These are phyloP conservation scores for Andrena cerasifolii DNA, from an alignment of 1,140 invertebrate species.

Conservation along the genomic window DNA sequence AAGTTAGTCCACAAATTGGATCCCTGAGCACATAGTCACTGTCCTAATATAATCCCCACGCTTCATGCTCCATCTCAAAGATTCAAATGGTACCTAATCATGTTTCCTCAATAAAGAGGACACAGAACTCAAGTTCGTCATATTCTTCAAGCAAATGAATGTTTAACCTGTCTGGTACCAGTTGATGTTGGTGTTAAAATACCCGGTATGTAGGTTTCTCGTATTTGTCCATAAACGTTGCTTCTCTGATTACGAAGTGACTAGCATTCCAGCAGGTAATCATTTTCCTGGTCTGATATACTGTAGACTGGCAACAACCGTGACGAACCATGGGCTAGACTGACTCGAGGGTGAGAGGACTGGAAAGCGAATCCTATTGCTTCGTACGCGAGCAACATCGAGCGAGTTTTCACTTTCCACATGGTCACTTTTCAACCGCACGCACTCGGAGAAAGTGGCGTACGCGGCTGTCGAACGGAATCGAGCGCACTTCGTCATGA, in stretches of 20 bases:
- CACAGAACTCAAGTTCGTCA: too few species aligned
- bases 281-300: neutral
- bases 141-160: too few species aligned
- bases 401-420: conserved; percentile 73
- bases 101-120: too few species aligned
- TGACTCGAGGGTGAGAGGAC: neutral
- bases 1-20: too few species aligned
- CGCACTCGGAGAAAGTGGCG: conserved; percentile 67
- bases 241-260: neutral
- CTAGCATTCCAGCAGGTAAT: neutral
- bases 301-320: neutral
- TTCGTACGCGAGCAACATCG: too few species aligned
- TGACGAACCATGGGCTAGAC: too few species aligned
- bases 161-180: too few species aligned
- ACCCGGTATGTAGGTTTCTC: neutral
- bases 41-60: too few species aligned
- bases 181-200: too few species aligned
- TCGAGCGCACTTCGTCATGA: neutral
- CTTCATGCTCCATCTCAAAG: too few species aligned
- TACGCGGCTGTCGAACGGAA: neutral
- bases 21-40: too few species aligned
- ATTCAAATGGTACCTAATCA: too few species aligned
- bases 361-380: neutral
- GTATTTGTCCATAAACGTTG: neutral
- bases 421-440: conserved; percentile 62